Evolutionary conservation across 2,113 vertebrate species (phyloP).

Genomic region (Ophiodon elongatus): DNA sequence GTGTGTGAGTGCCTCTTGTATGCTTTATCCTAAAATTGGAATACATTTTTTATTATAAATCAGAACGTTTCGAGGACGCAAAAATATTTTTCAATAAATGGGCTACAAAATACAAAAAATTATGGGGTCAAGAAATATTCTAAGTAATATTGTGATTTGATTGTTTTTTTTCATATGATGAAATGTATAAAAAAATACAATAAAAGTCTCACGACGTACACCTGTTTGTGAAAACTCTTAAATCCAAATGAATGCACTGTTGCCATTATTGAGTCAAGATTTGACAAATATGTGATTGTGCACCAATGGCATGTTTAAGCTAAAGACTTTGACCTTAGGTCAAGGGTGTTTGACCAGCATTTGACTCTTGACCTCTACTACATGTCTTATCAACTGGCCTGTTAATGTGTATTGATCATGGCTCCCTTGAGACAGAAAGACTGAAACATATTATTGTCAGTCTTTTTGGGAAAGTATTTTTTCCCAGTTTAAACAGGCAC

Average conservation of each 20-base stretch:
- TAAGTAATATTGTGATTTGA: slow-evolving; percentile 2
- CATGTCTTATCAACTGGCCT: slow-evolving; percentile 92
- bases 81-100: neutral
- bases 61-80: neutral
- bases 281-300: slow-evolving; percentile 63
- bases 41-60: slow-evolving; percentile 5
- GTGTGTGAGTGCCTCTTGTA: neutral
- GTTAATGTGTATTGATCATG: slow-evolving; percentile 91
- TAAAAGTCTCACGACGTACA: neutral
- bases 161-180: slow-evolving; percentile 9
- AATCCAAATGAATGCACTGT: slow-evolving; percentile 37
- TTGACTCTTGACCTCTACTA: slow-evolving; percentile 96
- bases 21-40: slow-evolving; percentile 3
- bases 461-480: neutral
- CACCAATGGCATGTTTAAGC: slow-evolving; percentile 87
- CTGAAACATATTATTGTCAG: neutral
- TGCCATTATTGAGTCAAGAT: slow-evolving; percentile 28
- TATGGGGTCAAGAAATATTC: neutral
- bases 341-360: slow-evolving; percentile 94
- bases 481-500: neutral
- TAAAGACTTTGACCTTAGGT: slow-evolving; percentile 94
- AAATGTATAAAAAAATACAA: slow-evolving; percentile 10
- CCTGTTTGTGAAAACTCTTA: slow-evolving; percentile 25
- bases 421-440: slow-evolving; percentile 84
- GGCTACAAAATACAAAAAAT: neutral